Evolutionary conservation across 2,113 vertebrate genomes (phyloP).

Genomic region (Conger conger): DNA sequence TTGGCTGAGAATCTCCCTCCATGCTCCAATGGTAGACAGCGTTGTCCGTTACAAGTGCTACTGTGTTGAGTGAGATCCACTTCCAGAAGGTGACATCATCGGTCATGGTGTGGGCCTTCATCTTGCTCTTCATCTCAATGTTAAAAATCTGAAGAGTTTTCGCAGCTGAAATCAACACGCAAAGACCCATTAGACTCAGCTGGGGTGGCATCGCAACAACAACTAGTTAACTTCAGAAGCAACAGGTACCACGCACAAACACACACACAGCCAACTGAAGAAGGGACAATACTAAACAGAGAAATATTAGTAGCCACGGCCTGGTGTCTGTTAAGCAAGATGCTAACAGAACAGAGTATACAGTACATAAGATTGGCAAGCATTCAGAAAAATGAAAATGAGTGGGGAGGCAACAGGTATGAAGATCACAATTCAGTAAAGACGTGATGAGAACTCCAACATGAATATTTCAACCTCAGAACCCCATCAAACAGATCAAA

Average conservation of each 20-base stretch:
- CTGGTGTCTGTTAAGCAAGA: constrained; percentile 44
- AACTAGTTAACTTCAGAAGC: not conserved
- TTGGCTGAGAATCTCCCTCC: constrained; percentile 96
- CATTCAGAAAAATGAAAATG: constrained; percentile 56
- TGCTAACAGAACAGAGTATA: constrained; percentile 50
- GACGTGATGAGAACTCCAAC: not conserved
- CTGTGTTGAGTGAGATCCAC: constrained; percentile 98
- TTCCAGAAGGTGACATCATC: constrained; percentile 99
- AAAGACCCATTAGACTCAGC: constrained; percentile 2
- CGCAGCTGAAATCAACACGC: constrained; percentile 78
- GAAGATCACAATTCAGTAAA: not conserved
- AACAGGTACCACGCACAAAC: not conserved
- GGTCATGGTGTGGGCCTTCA: constrained; percentile 99
- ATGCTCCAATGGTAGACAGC: constrained; percentile 99
- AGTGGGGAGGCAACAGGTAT: not conserved
- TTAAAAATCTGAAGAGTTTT: constrained; percentile 99
- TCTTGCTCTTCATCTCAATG: constrained; percentile 99
- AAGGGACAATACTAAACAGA: not conserved
- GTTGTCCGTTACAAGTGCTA: constrained; percentile 96
- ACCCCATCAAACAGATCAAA: not conserved
- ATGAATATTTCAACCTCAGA: constrained; percentile 5
- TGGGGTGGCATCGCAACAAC: not conserved
- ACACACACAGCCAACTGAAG: not conserved
- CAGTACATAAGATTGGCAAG: constrained; percentile 54
- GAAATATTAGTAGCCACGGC: constrained; percentile 44